Evolutionary conservation across 2,113 vertebrate species (phyloP), one percentile per base, ranked within the genome.

Genomic region (Acanthisitta chloris): DNA sequence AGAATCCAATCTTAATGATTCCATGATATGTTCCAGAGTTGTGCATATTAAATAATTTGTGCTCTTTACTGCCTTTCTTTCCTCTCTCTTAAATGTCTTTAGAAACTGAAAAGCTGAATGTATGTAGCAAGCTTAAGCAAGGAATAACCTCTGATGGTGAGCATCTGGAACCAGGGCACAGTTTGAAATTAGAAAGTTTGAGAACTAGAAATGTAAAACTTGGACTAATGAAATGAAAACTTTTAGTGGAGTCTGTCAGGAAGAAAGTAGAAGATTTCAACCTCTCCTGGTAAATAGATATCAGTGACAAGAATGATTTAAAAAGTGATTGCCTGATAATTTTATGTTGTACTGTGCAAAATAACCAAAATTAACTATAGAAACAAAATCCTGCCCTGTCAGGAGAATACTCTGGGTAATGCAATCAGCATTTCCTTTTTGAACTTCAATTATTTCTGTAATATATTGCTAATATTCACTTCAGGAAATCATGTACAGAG

Each of bases 161-260:
- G 7, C 4, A 5, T 81, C 29, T 81, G 10, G 66, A 88, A 38
- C 12, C 18, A 36, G 46, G 3, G 1, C 6, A 17, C 0, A 0
- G 46, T 66, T 74, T 87, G 57, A 85, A 76, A 48, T 43, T 8
- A 36, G 13, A 14, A 46, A 55, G 25, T 38, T 58, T 36, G n/a
- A 77, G 58, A 77, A 69, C 31, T 26, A 61, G 14, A 69, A 69
- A 36, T 82, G 15, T 4, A 13, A 59, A 73, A 48, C 14, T 64
- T 69, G 13, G 10, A 14, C 38, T 70, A 87, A 48, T 61, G 15
- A 76, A 88, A 58, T 49, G 1, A 45, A 73, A 65, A 29, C 23
- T 19, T 31, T 38, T 43, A 8, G n/a, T 61, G 12, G 28, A 72
- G 16, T 54, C 31, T 76, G 72, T 33, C 49, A 48, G 13, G 17